A percentile compares a stretch with the other conserved stretches of the same genome.
These are phyloP conservation scores for Dryomyza anilis DNA, from an alignment of 2,888 invertebrate genomes.

Conservation along the genomic window DNA sequence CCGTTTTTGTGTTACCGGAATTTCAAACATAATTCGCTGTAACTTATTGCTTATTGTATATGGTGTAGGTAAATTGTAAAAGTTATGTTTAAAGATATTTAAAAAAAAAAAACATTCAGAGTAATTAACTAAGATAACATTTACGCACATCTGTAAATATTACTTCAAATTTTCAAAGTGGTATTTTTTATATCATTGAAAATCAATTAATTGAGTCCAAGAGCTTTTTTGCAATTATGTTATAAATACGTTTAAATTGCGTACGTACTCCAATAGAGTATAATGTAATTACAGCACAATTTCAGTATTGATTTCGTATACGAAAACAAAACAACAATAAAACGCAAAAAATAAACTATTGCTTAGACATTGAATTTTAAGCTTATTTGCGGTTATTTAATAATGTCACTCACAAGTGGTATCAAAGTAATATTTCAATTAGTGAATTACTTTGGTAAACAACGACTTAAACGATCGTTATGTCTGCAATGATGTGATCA, in stretches of 20 bases:
- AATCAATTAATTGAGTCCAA: constrained; percentile 26
- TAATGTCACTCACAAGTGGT: constrained; percentile 29
- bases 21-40: too few relatives aligned
- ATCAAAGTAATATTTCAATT: constrained; percentile 35
- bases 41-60: too few relatives aligned
- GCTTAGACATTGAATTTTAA: constrained; percentile 23
- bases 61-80: too few relatives aligned
- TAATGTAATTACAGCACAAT: too few relatives aligned
- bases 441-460: constrained; percentile 25
- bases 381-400: constrained; percentile 28
- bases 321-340: background rate
- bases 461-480: too few relatives aligned
- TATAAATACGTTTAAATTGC: background rate
- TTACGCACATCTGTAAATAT: background rate
- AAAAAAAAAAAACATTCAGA: background rate
- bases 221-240: background rate
- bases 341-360: too few relatives aligned
- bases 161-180: too few relatives aligned
- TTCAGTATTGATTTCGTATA: too few relatives aligned
- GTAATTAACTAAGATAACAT: background rate
- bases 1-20: too few relatives aligned
- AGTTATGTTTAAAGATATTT: background rate
- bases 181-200: constrained; percentile 23
- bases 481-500: too few relatives aligned
- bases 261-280: background rate